Evolutionary conservation across 2,888 invertebrate species (phyloP).

Genomic region (Papilio demoleus): DNA sequence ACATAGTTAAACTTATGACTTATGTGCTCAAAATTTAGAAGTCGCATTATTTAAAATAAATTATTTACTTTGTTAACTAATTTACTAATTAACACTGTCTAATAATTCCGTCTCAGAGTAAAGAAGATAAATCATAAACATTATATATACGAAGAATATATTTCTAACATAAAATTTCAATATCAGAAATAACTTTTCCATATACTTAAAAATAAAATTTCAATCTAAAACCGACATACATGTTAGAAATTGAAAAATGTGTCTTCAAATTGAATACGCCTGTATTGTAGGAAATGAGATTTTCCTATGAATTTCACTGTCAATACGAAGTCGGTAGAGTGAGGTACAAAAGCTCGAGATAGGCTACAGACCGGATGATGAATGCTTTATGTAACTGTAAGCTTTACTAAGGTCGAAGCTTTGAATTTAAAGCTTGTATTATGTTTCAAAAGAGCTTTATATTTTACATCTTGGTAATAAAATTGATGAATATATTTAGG

Average conservation of each 20-base stretch:
- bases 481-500: neutral
- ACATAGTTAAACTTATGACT: too few relatives aligned
- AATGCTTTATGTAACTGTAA: conserved; percentile 21
- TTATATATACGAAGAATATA: too few relatives aligned
- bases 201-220: neutral
- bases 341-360: conserved; percentile 8
- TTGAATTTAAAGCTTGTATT: neutral
- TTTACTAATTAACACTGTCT: too few relatives aligned
- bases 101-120: too few relatives aligned
- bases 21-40: too few relatives aligned
- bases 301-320: conserved; percentile 22
- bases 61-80: too few relatives aligned
- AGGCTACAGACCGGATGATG: conserved; percentile 17
- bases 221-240: neutral
- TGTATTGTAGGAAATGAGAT: conserved; percentile 21
- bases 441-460: neutral
- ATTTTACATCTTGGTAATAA: neutral
- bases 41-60: too few relatives aligned
- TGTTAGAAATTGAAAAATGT: conserved; percentile 22
- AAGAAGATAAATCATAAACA: too few relatives aligned
- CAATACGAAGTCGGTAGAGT: conserved; percentile 1
- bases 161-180: neutral
- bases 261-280: conserved; percentile 1
- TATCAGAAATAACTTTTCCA: neutral
- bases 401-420: neutral